Evolutionary conservation across 2,888 invertebrate species (phyloP), one percentile per base, ranked within the genome.

Genomic region (Eucera pruinosa): DNA sequence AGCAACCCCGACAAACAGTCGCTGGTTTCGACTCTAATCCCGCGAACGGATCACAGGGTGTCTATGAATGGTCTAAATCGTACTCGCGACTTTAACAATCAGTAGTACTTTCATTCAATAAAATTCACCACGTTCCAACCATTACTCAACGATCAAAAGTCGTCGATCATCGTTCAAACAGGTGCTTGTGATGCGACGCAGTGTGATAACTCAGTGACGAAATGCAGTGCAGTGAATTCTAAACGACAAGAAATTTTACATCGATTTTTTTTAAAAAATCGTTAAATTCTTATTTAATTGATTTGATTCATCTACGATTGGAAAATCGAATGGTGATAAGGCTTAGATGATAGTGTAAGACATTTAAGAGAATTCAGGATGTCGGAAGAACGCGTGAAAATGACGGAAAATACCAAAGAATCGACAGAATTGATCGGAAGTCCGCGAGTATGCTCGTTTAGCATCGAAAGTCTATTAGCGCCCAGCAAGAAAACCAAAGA

Each of bases 391-490:
- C 76, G 66, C 36, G 70, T 48, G 5, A 66, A 66, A 58, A 60
- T 47, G 30, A 27, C 72, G 0, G 80, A 87, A 20, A 70, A 48
- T 5, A 66, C 58, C 18, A 78, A 70, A 41, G 78, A 58, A 36
- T 71, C 77, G 58, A 83, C 61, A 30, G 83, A 82, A 43, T 68
- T 82, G 25, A 73, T 55, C 4, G 79, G 85, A 48, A 81, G 69
- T 69, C 64, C 86, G 4, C 89, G 82, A 77, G 76, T 85, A 45
- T 86, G 88, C 41, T 87, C 89, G n/a, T 91, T 91, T 67, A 91
- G 91, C 61, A 91, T 91, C 68, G 91, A 91, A 66, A 89, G 91
- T 80, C 79, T 91, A 45, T 79, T 91, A 61, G 91, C 90, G 11
- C 90, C 91, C 2, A 82, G 78, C 33, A 84, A 84, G 47, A 87